Percentiles rank a stretch among this genome's conserved stretches.
Conservation (phyloP, 2,888 invertebrate species). For the Minunthozetes semirufus region DNA sequence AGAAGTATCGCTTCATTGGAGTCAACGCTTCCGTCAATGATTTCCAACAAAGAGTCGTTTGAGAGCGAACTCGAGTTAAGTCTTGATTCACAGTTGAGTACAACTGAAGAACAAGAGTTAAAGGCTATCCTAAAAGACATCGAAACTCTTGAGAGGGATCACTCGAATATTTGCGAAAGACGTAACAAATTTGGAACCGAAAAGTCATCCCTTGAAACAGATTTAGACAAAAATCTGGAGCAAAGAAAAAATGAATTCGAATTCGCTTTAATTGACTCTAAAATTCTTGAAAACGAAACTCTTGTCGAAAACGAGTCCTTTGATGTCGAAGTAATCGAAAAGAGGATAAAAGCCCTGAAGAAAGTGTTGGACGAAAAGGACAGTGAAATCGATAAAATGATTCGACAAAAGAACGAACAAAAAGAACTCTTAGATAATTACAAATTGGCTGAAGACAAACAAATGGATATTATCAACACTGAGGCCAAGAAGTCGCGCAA, state of each 20-base stretch:
- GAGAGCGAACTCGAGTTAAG: conserved; percentile 85
- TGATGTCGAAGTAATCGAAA: conserved; percentile 62
- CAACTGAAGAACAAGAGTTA: conserved; percentile 79
- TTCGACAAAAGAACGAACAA: conserved; percentile 50
- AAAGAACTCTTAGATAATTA: neutral
- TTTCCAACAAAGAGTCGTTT: conserved; percentile 82
- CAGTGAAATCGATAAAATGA: conserved; percentile 71
- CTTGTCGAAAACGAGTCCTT: conserved; percentile 73
- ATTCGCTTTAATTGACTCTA: conserved; percentile 82
- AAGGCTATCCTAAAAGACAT: conserved; percentile 93
- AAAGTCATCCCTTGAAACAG: conserved; percentile 92
- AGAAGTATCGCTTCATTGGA: conserved; percentile 85
- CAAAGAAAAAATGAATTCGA: conserved; percentile 80
- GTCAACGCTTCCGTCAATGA: conserved; percentile 88
- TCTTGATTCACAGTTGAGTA: conserved; percentile 82
- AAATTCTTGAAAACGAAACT: conserved; percentile 82
- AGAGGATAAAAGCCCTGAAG: conserved; percentile 64
- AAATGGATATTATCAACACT: conserved; percentile 72
- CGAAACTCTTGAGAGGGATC: conserved; percentile 79
- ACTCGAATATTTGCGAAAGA: conserved; percentile 88
- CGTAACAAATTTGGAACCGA: conserved; percentile 90
- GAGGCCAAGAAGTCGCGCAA: conserved; percentile 93
- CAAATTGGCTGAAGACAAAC: conserved; percentile 3
- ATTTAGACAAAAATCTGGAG: conserved; percentile 88
- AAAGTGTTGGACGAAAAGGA: conserved; percentile 64